Evolutionary conservation across 2,113 vertebrate genomes (phyloP).

Genomic region (Saguinus midas): DNA sequence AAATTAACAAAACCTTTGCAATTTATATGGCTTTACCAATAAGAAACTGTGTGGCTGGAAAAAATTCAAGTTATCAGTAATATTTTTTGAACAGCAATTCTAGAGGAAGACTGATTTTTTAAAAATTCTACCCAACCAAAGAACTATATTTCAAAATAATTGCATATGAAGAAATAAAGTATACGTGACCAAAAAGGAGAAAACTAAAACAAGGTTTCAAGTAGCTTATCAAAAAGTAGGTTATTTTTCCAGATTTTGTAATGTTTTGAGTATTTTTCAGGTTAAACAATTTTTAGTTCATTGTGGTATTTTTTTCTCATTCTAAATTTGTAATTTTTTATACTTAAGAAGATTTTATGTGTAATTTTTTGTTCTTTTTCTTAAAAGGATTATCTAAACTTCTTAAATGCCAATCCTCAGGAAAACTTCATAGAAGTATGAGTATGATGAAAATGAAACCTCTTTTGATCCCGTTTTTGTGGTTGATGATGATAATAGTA

Average conservation of each 20-base stretch:
- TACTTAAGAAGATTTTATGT: not conserved
- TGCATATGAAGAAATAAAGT: not conserved
- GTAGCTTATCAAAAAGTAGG: not conserved
- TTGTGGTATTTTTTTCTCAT: not conserved
- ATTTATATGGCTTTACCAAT: not conserved
- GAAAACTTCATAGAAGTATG: not conserved
- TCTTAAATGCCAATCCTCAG: not conserved
- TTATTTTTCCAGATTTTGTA: not conserved
- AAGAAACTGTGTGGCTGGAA: not conserved
- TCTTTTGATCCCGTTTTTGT: not conserved
- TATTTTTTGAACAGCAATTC: not conserved
- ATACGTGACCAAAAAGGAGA: not conserved
- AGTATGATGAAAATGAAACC: not conserved
- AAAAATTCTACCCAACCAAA: not conserved
- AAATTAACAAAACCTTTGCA: not conserved
- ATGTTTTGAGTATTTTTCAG: not conserved
- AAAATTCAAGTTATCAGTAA: not conserved
- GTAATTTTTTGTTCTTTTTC: not conserved
- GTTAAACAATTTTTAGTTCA: not conserved
- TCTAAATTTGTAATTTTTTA: not conserved
- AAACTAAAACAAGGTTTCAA: not conserved
- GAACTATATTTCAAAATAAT: not conserved
- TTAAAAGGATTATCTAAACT: not conserved
- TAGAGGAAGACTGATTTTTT: not conserved
- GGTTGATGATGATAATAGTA: not conserved